phyloP scores from a whole-genome alignment of 2,797 vertebrate species.

The Cynodonichthys magdalenae region DNA sequence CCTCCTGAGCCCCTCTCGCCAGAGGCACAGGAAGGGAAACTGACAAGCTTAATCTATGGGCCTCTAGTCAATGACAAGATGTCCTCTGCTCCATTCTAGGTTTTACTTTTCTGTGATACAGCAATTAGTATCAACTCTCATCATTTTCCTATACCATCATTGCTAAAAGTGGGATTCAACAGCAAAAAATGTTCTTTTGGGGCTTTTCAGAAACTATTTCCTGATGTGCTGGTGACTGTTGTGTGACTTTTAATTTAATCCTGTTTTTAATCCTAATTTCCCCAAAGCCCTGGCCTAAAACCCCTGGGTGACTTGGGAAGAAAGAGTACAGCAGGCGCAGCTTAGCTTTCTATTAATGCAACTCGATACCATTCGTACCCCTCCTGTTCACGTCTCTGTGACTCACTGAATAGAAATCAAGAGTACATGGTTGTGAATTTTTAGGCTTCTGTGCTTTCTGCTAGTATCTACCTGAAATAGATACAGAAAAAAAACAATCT shows the following conservation, averaged over 20 bases:
- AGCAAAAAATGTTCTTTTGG: slow-evolving; percentile 18
- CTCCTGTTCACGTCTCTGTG: slow-evolving; percentile 6
- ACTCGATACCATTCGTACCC: slow-evolving; percentile 16
- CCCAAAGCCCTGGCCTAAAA: slow-evolving; percentile 48
- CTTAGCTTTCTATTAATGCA: slow-evolving; percentile 45
- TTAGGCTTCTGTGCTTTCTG: background rate
- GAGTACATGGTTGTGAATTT: slow-evolving; percentile 24
- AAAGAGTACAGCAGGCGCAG: slow-evolving; percentile 25
- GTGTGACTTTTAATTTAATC: slow-evolving; percentile 56
- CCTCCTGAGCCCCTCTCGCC: slow-evolving; percentile 59
- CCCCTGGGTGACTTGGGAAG: slow-evolving; percentile 36
- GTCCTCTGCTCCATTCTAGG: slow-evolving; percentile 68
- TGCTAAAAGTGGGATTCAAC: slow-evolving; percentile 24
- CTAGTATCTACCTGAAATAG: slow-evolving; percentile 2
- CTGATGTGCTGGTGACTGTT: slow-evolving; percentile 27
- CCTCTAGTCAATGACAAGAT: slow-evolving; percentile 66
- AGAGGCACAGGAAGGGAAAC: slow-evolving; percentile 71
- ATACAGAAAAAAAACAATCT: background rate
- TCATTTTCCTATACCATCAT: slow-evolving; percentile 31
- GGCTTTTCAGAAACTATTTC: slow-evolving; percentile 30
- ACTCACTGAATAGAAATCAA: slow-evolving; percentile 38
- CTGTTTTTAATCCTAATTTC: slow-evolving; percentile 54
- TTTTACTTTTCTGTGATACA: slow-evolving; percentile 64
- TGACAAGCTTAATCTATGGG: slow-evolving; percentile 74
- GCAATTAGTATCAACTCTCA: slow-evolving; percentile 69